Base-by-base conservation (phyloP, 2,888 invertebrate genomes). In the Archips xylosteana region DNA sequence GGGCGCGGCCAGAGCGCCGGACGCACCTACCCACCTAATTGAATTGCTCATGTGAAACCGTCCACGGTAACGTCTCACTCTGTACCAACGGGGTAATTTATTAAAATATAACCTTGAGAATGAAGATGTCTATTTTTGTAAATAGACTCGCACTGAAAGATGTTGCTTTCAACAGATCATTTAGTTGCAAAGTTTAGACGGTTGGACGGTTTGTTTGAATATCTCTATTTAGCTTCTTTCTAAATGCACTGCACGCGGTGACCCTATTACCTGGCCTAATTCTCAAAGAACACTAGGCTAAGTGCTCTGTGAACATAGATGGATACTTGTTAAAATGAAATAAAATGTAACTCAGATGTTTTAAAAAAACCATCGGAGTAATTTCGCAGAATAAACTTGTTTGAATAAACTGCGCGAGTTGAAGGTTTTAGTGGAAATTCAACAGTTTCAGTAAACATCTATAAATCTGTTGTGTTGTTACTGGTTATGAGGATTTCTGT, bases 11-110 rank as follows among this genome's bases (percentile, higher is more conserved):
- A n/a, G 60, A 34, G 9, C 59, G 59, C 65, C 47, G 57, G 68
- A 36, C 71, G 59, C 65, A 49, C 71, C 65, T 32, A 23, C 61
- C 36, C 68, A 36, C 39, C 57, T 60, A 71, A 71, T 71, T 65
- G 64, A 49, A 71, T 49, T 65, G 71, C 49, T 39, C 69, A 15
- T 15, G 57, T 54, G 9, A 9, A 59, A 15, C 45, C 54, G 36
- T 61, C 60, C 54, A 59, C 62, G 32, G 13, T 49, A 23, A 65
- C 63, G 47, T 47, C 60, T 65, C 36, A 23, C 42, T 63, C 36
- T 49, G 23, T 57, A 32, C 49, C 47, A 32, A 62, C 42, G 62
- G 6, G 63, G 70, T 70, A 39, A 36, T 65, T 71, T 59, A 49
- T 65, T 57, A 60, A 65, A 59, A 60, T 39, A 62, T 47, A 34